A percentile compares a stretch with the other conserved stretches of the same genome.
phyloP scores from a whole-genome alignment of 2,888 invertebrate genomes.

The Rhorus exstirpatorius region DNA sequence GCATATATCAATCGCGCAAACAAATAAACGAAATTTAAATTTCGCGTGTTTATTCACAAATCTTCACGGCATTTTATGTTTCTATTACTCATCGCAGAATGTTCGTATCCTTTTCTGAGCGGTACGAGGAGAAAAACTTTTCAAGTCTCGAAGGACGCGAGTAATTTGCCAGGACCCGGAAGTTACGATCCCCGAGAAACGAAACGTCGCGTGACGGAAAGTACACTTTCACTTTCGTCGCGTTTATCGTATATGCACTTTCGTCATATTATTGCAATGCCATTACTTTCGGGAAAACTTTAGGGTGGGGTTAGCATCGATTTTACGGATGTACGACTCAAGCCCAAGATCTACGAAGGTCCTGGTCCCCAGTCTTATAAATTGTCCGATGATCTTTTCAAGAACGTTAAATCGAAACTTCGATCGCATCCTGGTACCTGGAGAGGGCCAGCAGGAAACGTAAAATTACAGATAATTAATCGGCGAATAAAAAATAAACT shows the following conservation, averaged over 20 bases:
- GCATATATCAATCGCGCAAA: no score
- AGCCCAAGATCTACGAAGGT: conserved; percentile 57
- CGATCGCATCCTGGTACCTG: conserved; percentile 70
- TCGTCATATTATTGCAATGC: not conserved
- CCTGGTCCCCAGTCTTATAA: conserved; percentile 71
- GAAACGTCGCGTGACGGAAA: conserved; percentile 75
- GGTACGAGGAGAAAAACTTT: conserved; percentile 71
- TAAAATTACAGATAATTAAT: conserved; percentile 46
- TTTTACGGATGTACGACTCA: conserved; percentile 74
- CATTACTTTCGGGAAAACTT: conserved; percentile 54
- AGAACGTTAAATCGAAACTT: conserved; percentile 38
- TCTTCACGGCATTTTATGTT: not conserved
- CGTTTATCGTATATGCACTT: not conserved
- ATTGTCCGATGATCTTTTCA: conserved; percentile 45
- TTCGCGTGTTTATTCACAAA: no score
- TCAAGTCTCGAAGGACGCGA: conserved; percentile 64
- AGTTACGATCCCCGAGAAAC: conserved; percentile 69
- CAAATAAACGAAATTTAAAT: no score
- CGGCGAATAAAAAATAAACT: no score
- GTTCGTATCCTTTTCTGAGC: conserved; percentile 73
- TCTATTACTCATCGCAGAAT: conserved; percentile 55
- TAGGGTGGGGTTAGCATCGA: conserved; percentile 78
- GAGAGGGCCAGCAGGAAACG: conserved; percentile 73
- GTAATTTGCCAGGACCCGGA: conserved; percentile 72
- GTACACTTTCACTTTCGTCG: conserved; percentile 65